Evolutionary conservation across 1,140 invertebrate species (phyloP), one percentile per base, ranked within the genome.

Genomic region (Papilio helenus): DNA sequence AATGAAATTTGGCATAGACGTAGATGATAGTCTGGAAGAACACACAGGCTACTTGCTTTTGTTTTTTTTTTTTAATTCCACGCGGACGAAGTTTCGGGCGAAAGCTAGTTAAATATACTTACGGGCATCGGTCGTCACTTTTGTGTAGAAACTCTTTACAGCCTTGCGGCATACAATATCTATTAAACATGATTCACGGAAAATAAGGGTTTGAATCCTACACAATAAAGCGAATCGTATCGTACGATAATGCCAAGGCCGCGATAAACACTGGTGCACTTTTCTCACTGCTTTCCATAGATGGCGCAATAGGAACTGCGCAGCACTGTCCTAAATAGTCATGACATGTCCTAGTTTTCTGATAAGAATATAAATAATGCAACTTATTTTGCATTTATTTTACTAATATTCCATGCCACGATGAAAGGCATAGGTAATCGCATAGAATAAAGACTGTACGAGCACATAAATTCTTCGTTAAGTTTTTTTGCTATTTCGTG

Each of bases 51-150:
- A n/a, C n/a, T n/a, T n/a, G n/a, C n/a, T n/a, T n/a, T n/a, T n/a
- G n/a, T n/a, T n/a, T n/a, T n/a, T n/a, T n/a, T n/a, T n/a, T n/a
- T n/a, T n/a, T n/a, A n/a, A n/a, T n/a, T n/a, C n/a, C n/a, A n/a
- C n/a, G n/a, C n/a, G n/a, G n/a, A n/a, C n/a, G 14, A n/a, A n/a
- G n/a, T n/a, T n/a, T n/a, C n/a, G n/a, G n/a, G n/a, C n/a, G n/a
- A n/a, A n/a, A n/a, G n/a, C n/a, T n/a, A n/a, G n/a, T n/a, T 5
- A 39, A 39, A 39, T 39, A 20, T 49, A 88, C 89, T 87, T 87
- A 90, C 89, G 82, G 84, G 65, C 89, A 90, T 4, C 88, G 79
- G 16, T 88, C 78, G 61, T 90, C 89, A 71, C 89, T 86, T 3
- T 85, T 78, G 51, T 90, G 88, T 3, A 46, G 72, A 49, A 74